Conservation (phyloP, 1,140 invertebrate species). For the Drosophila prosaltans region DNA sequence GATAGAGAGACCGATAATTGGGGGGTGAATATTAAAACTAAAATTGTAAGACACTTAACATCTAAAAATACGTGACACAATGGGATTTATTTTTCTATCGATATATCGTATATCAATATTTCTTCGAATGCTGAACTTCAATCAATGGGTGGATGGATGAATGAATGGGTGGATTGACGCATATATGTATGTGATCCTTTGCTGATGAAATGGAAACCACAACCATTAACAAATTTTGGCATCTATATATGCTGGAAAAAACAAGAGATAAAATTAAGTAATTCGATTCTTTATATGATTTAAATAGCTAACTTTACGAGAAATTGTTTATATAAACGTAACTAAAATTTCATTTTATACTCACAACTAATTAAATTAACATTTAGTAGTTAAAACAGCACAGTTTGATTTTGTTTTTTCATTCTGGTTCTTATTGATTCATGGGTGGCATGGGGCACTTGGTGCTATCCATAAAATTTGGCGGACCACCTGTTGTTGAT, state of each 20-base stretch:
- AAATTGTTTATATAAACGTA: no score
- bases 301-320: no score
- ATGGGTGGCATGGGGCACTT: conserved; percentile 79
- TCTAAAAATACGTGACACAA: conserved; percentile 54
- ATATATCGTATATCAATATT: neutral
- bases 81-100: conserved; percentile 27
- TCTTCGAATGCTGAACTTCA: conserved; percentile 13
- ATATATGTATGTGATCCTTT: conserved; percentile 29
- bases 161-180: conserved; percentile 22
- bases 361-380: conserved; percentile 76
- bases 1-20: neutral
- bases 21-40: conserved; percentile 26
- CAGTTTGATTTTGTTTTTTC: conserved; percentile 56
- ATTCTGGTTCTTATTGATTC: conserved; percentile 64
- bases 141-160: conserved; percentile 14
- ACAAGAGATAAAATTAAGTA: no score
- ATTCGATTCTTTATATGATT: no score
- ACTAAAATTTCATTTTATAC: conserved; percentile 23
- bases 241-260: conserved; percentile 67
- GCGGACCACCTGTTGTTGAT: conserved; percentile 58
- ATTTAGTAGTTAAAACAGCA: conserved; percentile 69
- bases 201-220: conserved; percentile 65
- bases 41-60: conserved; percentile 38
- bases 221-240: conserved; percentile 78
- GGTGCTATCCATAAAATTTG: conserved; percentile 79